phyloP scores from a whole-genome alignment of 23 tunicate species.

The Trididemnum miniatum region DNA sequence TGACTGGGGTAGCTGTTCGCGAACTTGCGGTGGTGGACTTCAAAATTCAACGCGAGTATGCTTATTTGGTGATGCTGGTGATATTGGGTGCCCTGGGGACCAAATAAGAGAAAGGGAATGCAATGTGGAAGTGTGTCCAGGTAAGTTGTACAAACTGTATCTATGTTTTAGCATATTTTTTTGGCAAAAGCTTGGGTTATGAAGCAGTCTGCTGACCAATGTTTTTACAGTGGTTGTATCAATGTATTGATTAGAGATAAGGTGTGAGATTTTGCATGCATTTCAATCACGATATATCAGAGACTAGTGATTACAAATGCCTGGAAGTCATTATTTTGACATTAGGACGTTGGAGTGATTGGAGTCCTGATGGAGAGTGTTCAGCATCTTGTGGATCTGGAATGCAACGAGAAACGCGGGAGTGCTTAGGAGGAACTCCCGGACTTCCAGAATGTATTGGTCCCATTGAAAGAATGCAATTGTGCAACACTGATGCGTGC shows the following conservation, averaged over 20 bases:
- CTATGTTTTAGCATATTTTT: no score
- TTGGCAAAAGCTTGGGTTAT: no score
- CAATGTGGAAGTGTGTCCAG: neutral
- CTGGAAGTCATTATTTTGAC: no score
- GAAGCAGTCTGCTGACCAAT: no score
- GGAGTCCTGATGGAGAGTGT: neutral
- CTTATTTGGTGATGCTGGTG: neutral
- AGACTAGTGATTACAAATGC: no score
- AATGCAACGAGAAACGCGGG: neutral
- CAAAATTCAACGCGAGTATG: neutral
- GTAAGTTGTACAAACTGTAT: no score
- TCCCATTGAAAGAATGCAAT: neutral
- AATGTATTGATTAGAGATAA: no score
- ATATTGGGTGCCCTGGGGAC: neutral
- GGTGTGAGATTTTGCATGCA: no score
- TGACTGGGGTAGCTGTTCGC: neutral
- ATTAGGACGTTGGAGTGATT: no score
- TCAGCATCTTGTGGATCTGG: neutral
- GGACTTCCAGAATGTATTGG: neutral
- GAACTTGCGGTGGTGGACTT: neutral
- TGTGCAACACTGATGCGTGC: neutral
- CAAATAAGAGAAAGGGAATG: neutral
- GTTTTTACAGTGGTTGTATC: no score
- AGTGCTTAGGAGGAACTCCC: neutral
- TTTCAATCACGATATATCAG: no score